These are phyloP conservation scores for Aporophyla lueneburgensis DNA, from an alignment of 2,888 invertebrate genomes.

Conservation along the genomic window DNA sequence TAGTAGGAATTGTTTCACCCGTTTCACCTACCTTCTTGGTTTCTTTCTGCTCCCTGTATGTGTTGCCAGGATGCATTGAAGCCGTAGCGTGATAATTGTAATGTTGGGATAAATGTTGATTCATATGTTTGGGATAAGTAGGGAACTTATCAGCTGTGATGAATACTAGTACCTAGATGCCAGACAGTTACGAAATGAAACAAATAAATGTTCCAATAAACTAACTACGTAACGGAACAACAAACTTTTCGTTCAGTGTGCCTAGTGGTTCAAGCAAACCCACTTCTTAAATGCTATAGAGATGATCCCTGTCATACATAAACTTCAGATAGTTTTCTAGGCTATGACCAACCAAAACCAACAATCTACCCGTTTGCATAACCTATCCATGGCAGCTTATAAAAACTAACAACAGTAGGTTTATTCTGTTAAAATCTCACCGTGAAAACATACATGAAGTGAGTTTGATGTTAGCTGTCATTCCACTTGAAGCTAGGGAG, in stretches of 20 bases:
- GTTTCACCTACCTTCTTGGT: constrained; percentile 27
- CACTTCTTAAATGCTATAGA: not conserved
- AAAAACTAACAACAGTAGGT: too few species aligned
- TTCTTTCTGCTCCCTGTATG: not conserved
- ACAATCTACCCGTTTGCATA: not conserved
- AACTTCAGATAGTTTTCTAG: not conserved
- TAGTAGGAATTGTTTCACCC: not conserved
- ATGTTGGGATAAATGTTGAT: not conserved
- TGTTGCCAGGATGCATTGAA: not conserved
- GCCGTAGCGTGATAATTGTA: not conserved
- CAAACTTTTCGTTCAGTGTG: not conserved
- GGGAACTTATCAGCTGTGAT: not conserved
- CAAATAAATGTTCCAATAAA: not conserved
- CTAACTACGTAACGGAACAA: not conserved
- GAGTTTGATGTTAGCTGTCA: too few species aligned
- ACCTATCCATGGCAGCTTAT: not conserved
- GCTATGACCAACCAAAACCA: not conserved
- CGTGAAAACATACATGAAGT: too few species aligned
- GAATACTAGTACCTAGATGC: not conserved
- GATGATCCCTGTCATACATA: too few species aligned
- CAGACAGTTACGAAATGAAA: not conserved
- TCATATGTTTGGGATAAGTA: not conserved
- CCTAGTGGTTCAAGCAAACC: not conserved
- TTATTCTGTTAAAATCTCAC: too few species aligned
- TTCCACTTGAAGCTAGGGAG: too few species aligned